Conservation (phyloP, 2,888 invertebrate species). For the Chymomyza caudatula region DNA sequence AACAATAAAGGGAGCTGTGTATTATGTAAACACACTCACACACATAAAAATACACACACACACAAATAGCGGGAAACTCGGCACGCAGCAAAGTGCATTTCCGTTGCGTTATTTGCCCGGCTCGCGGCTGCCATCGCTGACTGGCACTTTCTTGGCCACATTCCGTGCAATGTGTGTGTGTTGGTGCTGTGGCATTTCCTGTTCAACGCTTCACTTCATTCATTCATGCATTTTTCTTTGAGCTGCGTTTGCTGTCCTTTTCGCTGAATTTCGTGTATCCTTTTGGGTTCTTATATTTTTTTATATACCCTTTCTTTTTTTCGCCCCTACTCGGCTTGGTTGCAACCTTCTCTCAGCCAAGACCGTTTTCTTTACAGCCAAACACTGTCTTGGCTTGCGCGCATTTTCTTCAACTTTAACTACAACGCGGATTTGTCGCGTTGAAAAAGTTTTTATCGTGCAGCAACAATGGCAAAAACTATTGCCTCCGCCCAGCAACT, state of each 20-base stretch:
- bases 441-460: slow-evolving; percentile 17
- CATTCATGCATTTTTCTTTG: slow-evolving; percentile 9
- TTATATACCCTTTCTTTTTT: neutral
- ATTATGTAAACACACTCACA: neutral
- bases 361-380: neutral
- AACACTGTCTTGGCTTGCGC: neutral
- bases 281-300: neutral
- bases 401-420: slow-evolving; percentile 18
- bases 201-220: slow-evolving; percentile 1
- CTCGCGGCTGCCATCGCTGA: neutral
- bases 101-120: slow-evolving; percentile 11
- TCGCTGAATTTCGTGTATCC: too few relatives aligned
- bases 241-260: neutral
- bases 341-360: neutral
- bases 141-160: neutral
- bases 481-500: slow-evolving; percentile 1
- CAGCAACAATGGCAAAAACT: slow-evolving; percentile 21
- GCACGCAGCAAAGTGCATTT: slow-evolving; percentile 14
- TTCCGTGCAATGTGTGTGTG: neutral
- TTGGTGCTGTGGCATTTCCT: neutral
- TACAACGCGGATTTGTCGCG: slow-evolving; percentile 11
- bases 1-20: neutral
- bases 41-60: neutral
- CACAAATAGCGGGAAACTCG: neutral
- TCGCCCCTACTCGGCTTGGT: neutral